A percentile compares a stretch with the other conserved stretches of the same genome.
Conservation (phyloP, 2,888 invertebrate genomes). For the Parnassius orleans region DNA sequence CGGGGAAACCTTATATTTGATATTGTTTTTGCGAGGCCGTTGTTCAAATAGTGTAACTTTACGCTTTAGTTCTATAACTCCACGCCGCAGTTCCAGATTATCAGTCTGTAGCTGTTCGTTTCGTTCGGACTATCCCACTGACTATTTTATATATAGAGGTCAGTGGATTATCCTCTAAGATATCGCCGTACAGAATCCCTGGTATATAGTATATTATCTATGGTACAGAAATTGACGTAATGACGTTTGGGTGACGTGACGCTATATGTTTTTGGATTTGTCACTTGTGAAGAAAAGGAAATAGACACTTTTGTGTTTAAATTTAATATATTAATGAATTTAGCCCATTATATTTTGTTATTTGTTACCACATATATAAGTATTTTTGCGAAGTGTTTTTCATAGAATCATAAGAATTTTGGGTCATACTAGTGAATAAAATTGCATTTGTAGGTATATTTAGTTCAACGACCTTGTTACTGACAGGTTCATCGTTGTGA, state of each 20-base stretch:
- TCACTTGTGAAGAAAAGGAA: constrained; percentile 46
- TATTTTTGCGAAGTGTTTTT: constrained; percentile 38
- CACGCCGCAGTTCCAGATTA: too few species aligned
- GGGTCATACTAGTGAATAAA: constrained; percentile 50
- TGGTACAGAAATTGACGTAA: background rate
- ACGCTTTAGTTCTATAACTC: too few species aligned
- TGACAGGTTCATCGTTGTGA: constrained; percentile 79
- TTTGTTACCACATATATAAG: constrained; percentile 21
- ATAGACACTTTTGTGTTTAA: constrained; percentile 40
- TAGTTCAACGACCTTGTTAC: constrained; percentile 81
- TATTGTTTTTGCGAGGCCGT: too few species aligned
- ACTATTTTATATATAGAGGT: too few species aligned
- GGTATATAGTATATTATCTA: too few species aligned
- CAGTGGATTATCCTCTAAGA: too few species aligned
- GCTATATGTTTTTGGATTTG: constrained; percentile 58
- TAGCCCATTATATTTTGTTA: constrained; percentile 28
- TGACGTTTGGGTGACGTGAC: constrained; percentile 59
- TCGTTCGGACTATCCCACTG: too few species aligned
- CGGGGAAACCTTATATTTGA: too few species aligned
- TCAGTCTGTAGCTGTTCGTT: too few species aligned
- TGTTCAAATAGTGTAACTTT: too few species aligned
- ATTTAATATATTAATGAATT: constrained; percentile 35
- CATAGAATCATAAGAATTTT: constrained; percentile 41
- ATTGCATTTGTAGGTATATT: constrained; percentile 74
- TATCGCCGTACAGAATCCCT: too few species aligned